Evolutionary conservation across 2,113 vertebrate species (phyloP).

Genomic region (Gavia stellata): DNA sequence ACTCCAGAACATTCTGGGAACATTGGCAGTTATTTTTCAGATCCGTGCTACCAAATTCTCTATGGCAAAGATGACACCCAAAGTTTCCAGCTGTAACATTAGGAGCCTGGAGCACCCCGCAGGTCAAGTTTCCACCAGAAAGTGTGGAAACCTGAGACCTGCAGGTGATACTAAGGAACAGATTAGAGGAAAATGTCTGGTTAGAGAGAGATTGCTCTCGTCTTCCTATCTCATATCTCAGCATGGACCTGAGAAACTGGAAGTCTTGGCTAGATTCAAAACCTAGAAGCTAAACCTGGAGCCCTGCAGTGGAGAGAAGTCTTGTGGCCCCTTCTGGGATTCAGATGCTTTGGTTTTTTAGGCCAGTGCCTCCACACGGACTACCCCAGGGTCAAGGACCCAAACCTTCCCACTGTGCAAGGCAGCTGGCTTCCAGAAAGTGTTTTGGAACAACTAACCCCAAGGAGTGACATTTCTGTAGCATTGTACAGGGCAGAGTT

Average conservation of each 20-base stretch:
- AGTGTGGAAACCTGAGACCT: background rate
- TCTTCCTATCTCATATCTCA: background rate
- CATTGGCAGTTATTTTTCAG: background rate
- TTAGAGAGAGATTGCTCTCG: background rate
- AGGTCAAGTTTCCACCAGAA: background rate
- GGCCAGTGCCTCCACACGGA: background rate
- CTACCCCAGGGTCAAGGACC: background rate
- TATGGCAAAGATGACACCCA: background rate
- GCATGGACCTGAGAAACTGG: background rate
- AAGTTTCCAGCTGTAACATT: background rate
- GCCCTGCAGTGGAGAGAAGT: background rate
- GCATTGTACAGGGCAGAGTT: background rate
- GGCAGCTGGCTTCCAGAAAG: background rate
- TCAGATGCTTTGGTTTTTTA: background rate
- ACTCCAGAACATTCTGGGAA: background rate
- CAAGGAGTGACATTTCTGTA: background rate
- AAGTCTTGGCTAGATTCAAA: background rate
- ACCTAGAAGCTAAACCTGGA: background rate
- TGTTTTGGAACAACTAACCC: background rate
- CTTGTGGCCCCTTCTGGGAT: background rate
- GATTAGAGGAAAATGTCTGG: background rate
- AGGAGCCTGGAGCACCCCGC: background rate
- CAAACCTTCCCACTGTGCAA: background rate
- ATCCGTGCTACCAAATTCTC: background rate
- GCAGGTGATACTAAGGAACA: background rate